Evolutionary conservation across 1,140 invertebrate genomes (phyloP), one percentile per base, ranked within the genome.

Genomic region (Zaprionus lachaisei): DNA sequence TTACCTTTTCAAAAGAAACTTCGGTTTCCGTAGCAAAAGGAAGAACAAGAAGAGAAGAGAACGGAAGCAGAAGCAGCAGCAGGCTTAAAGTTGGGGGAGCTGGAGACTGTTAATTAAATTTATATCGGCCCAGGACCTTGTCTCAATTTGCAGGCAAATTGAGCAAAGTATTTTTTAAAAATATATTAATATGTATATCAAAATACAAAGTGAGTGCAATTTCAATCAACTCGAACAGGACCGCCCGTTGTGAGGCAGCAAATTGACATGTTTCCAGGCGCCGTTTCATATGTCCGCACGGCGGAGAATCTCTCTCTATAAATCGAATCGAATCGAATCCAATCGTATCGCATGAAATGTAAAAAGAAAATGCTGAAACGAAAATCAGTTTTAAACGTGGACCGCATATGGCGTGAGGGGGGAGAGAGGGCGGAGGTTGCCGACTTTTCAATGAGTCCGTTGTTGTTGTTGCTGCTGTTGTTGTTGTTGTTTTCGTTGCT

Each of bases 131-230:
- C 54, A 44, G 57, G 24, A 28, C 85, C 84, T 89, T 87, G 78
- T 70, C 72, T 89, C 81, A 87, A 87, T 87, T 87, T 87, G 81
- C 51, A 57, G 68, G 69, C 66, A 89, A 89, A 87, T 87, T 87
- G 83, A 84, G 71, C 78, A 89, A 89, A 81, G 84, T 62, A 84
- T 87, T 89, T 81, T 79, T 73, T 61, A 47, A 73, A 65, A 89
- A 86, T 79, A 89, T 89, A 89, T 87, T 87, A 87, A 87, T 87
- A 87, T 90, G 89, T 87, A 89, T 90, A 87, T 89, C 78, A 87
- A 89, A 89, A 81, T 89, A 87, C 85, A 87, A 84, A 87, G 85
- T 87, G 78, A 84, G 73, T 83, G 81, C 81, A 89, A 83, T 87
- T 87, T 87, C 84, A 89, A 83, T 87, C 84, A 87, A 87, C 83